phyloP scores from a whole-genome alignment of 2,113 vertebrate genomes.

The Sapayoa aenigma region DNA sequence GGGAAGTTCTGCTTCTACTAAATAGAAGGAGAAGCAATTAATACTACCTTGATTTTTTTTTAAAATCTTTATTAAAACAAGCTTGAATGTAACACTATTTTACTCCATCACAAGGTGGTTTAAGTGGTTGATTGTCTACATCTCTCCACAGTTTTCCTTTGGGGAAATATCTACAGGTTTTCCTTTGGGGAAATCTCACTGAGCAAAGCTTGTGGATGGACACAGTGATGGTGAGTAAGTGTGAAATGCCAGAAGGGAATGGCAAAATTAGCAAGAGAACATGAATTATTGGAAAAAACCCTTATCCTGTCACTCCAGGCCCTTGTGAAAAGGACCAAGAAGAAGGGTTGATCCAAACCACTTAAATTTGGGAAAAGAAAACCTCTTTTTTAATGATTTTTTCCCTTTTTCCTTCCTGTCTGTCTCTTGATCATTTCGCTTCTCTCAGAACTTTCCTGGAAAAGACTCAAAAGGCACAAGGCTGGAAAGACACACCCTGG shows the following conservation, averaged over 20 bases:
- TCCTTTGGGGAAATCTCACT: background rate
- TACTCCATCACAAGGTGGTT: background rate
- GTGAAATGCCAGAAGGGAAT: background rate
- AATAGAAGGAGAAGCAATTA: background rate
- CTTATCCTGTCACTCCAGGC: background rate
- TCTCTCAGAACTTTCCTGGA: background rate
- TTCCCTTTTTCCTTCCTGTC: background rate
- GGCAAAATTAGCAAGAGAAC: background rate
- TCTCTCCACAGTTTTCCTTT: background rate
- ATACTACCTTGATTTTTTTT: background rate
- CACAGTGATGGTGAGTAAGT: rapidly evolving
- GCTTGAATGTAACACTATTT: background rate
- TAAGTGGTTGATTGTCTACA: background rate
- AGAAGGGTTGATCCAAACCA: background rate
- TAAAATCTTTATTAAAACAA: background rate
- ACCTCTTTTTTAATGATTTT: background rate
- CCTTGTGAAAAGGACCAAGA: background rate
- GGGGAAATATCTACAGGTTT: background rate
- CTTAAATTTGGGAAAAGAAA: background rate
- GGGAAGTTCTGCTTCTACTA: background rate
- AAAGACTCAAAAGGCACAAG: background rate
- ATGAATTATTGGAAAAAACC: background rate
- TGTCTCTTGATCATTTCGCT: rapidly evolving
- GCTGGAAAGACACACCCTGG: background rate
- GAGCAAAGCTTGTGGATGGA: background rate